phyloP scores from a whole-genome alignment of 2,888 invertebrate genomes.

The Chelonus formosanus region DNA sequence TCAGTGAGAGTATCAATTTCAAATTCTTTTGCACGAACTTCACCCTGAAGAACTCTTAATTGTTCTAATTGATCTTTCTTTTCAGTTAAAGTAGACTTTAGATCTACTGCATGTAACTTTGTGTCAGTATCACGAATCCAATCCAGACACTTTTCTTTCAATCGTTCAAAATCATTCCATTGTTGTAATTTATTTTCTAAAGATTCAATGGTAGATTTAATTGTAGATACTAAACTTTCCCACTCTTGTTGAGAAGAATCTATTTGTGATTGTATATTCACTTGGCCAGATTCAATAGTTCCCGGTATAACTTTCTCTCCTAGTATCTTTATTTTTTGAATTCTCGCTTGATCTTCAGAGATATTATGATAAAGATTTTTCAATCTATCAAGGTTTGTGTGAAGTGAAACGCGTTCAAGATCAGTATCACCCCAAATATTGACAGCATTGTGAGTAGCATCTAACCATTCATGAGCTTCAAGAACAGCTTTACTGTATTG shows the following conservation, averaged over 20 bases:
- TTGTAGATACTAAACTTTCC: slow-evolving; percentile 81
- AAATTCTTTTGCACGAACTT: slow-evolving; percentile 86
- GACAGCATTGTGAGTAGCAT: slow-evolving; percentile 83
- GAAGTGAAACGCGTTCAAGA: slow-evolving; percentile 83
- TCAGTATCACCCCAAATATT: slow-evolving; percentile 85
- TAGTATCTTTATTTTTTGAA: slow-evolving; percentile 81
- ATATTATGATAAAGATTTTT: slow-evolving; percentile 79
- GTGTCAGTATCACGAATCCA: slow-evolving; percentile 92
- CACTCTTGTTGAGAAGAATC: slow-evolving; percentile 90
- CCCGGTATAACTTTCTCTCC: slow-evolving; percentile 91
- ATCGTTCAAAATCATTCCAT: slow-evolving; percentile 90
- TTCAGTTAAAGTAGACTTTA: slow-evolving; percentile 82
- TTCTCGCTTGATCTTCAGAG: slow-evolving; percentile 85
- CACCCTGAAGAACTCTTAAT: slow-evolving; percentile 83
- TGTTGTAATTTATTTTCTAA: slow-evolving; percentile 86
- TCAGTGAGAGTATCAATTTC: slow-evolving; percentile 94
- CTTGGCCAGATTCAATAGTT: slow-evolving; percentile 83
- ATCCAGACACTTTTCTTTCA: slow-evolving; percentile 83
- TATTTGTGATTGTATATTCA: slow-evolving; percentile 85
- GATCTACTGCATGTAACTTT: slow-evolving; percentile 85
- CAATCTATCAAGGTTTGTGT: slow-evolving; percentile 86
- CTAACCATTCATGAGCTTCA: slow-evolving; percentile 88
- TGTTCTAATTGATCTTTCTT: slow-evolving; percentile 86
- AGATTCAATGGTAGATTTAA: slow-evolving; percentile 79
- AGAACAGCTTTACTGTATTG: slow-evolving; percentile 87